These are phyloP conservation scores for Eupithecia subfuscata DNA, from an alignment of 2,888 invertebrate genomes.

Conservation along the genomic window DNA sequence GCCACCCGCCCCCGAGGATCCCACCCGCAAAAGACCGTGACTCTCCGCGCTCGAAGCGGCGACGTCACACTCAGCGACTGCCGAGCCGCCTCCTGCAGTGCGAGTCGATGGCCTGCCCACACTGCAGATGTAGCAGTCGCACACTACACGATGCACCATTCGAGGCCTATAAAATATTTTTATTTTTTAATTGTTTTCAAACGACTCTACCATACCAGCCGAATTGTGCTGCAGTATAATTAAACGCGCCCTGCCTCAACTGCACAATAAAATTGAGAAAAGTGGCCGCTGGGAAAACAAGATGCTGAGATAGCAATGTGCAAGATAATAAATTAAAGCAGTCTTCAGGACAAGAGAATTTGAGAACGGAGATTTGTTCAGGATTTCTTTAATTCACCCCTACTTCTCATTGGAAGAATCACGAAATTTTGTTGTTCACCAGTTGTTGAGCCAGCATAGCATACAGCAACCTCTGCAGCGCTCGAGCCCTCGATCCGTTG, in stretches of 20 bases:
- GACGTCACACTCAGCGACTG: constrained; percentile 53
- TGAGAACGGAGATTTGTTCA: neutral
- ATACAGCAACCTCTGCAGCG: neutral
- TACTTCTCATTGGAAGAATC: neutral
- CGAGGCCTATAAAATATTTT: constrained; percentile 30
- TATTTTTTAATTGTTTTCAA: constrained; percentile 36
- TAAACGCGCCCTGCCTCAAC: neutral
- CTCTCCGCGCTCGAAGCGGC: constrained; percentile 53
- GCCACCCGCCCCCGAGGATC: constrained; percentile 45
- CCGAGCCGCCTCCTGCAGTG: constrained; percentile 53
- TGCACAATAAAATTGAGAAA: neutral
- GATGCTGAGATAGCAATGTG: neutral
- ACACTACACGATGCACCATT: constrained; percentile 34
- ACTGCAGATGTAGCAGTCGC: constrained; percentile 49
- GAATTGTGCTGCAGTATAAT: constrained; percentile 48
- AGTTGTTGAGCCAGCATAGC: neutral
- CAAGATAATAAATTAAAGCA: neutral
- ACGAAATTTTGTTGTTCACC: neutral
- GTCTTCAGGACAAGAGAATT: neutral
- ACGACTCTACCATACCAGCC: constrained; percentile 33
- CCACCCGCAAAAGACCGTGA: constrained; percentile 52
- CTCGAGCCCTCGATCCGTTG: neutral
- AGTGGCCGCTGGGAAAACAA: neutral
- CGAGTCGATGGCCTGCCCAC: constrained; percentile 36
- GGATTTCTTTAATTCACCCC: neutral